phyloP scores from a whole-genome alignment of 2,888 invertebrate genomes.

The Tuta absoluta region DNA sequence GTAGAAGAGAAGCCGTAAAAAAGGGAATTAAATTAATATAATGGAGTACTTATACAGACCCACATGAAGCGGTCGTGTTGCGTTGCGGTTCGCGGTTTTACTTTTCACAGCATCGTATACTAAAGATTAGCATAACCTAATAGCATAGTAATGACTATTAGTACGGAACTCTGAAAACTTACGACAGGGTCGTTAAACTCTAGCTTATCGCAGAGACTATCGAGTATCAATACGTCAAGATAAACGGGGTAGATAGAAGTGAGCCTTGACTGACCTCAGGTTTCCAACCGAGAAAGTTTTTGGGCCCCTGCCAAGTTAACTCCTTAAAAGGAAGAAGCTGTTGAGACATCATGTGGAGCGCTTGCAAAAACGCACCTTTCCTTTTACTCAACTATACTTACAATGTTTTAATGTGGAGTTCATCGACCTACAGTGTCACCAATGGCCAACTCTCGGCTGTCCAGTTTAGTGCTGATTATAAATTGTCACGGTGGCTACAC shows the following conservation, averaged over 20 bases:
- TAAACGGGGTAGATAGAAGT: constrained; percentile 11
- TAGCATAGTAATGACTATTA: too few species aligned
- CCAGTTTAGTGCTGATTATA: constrained; percentile 24
- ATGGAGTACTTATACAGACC: constrained; percentile 9
- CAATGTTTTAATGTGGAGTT: constrained; percentile 26
- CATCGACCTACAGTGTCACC: constrained; percentile 21
- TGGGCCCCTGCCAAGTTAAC: constrained; percentile 20
- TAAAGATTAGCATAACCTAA: not conserved
- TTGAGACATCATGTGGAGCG: constrained; percentile 25
- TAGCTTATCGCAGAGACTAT: constrained; percentile 20
- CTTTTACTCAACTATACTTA: constrained; percentile 5
- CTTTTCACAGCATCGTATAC: constrained; percentile 9
- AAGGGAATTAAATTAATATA: constrained; percentile 14
- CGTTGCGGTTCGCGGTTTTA: constrained; percentile 19
- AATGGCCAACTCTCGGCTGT: constrained; percentile 21
- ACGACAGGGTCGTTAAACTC: constrained; percentile 24
- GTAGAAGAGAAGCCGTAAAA: constrained; percentile 8
- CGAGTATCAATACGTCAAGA: constrained; percentile 22
- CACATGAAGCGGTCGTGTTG: constrained; percentile 13
- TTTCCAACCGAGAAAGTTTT: constrained; percentile 22
- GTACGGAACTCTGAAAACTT: constrained; percentile 10
- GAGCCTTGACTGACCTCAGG: constrained; percentile 20
- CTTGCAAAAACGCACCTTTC: constrained; percentile 23
- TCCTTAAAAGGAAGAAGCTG: constrained; percentile 21
- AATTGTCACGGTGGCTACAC: constrained; percentile 23